Conservation (phyloP, 2,797 vertebrate species). For the Psittacula derbiana region DNA sequence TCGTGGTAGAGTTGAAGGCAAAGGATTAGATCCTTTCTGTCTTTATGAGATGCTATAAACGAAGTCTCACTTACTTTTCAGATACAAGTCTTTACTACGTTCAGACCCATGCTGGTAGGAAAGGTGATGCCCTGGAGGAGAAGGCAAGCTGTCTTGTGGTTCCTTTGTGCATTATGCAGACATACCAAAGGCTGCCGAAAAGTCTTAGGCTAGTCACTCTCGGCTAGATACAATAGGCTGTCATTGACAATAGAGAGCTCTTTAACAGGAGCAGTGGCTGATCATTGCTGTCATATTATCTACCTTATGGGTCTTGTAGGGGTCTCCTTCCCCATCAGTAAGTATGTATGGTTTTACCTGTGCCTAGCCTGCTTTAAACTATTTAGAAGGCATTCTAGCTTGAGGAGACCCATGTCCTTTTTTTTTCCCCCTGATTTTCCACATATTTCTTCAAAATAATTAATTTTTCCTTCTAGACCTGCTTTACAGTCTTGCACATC, state of each 20-base stretch:
- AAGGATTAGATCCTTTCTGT: background rate
- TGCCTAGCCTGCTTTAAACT: background rate
- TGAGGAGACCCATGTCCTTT: background rate
- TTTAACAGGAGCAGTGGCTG: background rate
- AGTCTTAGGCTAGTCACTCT: background rate
- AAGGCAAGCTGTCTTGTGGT: background rate
- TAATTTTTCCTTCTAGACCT: background rate
- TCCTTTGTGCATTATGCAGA: fast-evolving
- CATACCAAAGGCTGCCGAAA: background rate
- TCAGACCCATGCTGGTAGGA: fast-evolving
- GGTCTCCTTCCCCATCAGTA: background rate
- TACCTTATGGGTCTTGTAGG: background rate
- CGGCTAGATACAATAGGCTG: background rate
- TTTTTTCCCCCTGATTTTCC: background rate
- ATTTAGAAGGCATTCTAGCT: background rate
- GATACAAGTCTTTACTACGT: background rate
- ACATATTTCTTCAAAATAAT: background rate
- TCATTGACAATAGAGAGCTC: background rate
- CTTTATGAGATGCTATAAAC: background rate
- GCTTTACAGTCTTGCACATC: background rate
- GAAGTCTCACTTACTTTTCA: background rate
- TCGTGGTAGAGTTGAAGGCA: fast-evolving
- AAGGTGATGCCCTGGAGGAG: background rate
- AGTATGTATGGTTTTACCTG: background rate
- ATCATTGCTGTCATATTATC: background rate